phyloP scores from a whole-genome alignment of 2,888 invertebrate species.

The Mayetiola destructor region DNA sequence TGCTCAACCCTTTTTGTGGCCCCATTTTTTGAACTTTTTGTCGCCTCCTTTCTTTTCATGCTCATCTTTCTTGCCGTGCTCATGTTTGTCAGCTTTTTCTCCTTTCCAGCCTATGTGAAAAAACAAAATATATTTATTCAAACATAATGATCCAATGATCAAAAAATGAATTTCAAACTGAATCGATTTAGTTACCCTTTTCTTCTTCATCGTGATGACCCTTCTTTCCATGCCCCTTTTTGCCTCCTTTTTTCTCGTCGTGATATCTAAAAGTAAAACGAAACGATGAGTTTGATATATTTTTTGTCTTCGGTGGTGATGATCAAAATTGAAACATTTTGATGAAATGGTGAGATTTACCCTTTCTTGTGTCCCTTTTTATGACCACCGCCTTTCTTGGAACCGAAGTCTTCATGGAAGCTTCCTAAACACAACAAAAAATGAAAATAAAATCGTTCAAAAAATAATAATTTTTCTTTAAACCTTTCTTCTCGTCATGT shows the following conservation, averaged over 20 bases:
- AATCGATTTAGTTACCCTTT: slow-evolving; percentile 32
- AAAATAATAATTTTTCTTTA: slow-evolving; percentile 32
- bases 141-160: background rate
- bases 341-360: too few species aligned
- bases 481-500: slow-evolving; percentile 63
- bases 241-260: slow-evolving; percentile 35
- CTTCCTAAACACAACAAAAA: too few species aligned
- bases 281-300: too few species aligned
- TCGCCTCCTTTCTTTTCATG: slow-evolving; percentile 68
- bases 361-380: slow-evolving; percentile 71
- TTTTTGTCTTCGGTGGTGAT: too few species aligned
- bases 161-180: background rate
- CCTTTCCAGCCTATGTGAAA: slow-evolving; percentile 52
- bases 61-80: slow-evolving; percentile 57
- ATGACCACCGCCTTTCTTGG: slow-evolving; percentile 67
- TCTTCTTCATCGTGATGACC: slow-evolving; percentile 67
- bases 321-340: too few species aligned
- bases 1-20: slow-evolving; percentile 48
- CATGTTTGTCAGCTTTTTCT: slow-evolving; percentile 60
- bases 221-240: slow-evolving; percentile 66
- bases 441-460: too few species aligned
- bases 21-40: slow-evolving; percentile 66
- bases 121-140: background rate
- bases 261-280: too few species aligned
- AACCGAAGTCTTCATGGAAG: slow-evolving; percentile 62